phyloP scores from a whole-genome alignment of 2,888 invertebrate genomes.

The Tenthredo distinguenda region DNA sequence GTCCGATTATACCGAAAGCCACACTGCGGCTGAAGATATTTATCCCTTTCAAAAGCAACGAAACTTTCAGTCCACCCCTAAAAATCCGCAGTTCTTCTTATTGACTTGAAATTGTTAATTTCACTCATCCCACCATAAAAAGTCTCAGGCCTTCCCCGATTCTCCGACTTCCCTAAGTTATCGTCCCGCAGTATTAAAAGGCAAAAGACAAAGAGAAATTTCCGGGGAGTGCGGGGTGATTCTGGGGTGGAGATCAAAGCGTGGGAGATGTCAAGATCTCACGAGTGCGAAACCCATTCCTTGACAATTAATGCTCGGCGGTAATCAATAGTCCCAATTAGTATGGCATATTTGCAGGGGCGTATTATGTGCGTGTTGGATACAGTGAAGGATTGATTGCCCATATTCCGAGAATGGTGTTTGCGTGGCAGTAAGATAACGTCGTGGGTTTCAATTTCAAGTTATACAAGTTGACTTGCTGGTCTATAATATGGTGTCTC shows the following conservation, averaged over 20 bases:
- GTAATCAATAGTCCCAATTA: conserved; percentile 2
- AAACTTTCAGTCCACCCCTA: not conserved
- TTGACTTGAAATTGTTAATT: conserved; percentile 17
- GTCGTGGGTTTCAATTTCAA: conserved; percentile 38
- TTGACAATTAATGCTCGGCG: not conserved
- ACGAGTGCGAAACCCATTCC: not conserved
- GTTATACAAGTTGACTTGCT: conserved; percentile 27
- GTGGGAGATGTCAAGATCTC: not conserved
- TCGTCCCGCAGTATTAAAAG: not conserved
- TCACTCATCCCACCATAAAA: not conserved
- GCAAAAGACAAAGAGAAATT: not conserved
- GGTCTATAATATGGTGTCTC: not conserved
- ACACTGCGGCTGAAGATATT: not conserved
- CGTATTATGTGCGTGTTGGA: not conserved
- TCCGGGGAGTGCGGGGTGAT: not conserved
- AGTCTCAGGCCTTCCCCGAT: not conserved
- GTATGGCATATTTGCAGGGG: not conserved
- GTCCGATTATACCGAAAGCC: not conserved
- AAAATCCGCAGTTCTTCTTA: conserved; percentile 7
- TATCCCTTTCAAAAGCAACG: not conserved
- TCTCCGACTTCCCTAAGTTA: not conserved
- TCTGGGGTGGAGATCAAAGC: not conserved
- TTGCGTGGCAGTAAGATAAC: conserved; percentile 39
- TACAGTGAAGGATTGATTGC: conserved; percentile 36
- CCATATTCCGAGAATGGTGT: conserved; percentile 21